phyloP scores from a whole-genome alignment of 2,797 vertebrate species.

The Sebastiscus tertius region DNA sequence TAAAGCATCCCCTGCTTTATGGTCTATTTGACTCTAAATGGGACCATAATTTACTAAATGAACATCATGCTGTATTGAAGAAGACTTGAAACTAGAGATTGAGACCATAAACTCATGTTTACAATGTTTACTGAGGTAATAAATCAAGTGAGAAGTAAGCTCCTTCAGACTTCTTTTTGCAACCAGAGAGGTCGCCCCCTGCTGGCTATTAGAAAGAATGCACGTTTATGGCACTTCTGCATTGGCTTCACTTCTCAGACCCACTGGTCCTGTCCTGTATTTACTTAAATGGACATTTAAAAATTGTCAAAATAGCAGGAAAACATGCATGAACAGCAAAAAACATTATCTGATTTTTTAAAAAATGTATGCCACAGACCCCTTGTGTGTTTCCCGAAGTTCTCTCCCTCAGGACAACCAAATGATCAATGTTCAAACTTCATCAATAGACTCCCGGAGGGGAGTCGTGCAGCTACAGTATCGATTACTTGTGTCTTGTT shows the following conservation, averaged over 20 bases:
- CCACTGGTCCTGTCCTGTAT: not conserved
- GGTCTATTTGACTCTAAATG: too few species aligned
- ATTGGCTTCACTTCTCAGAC: too few species aligned
- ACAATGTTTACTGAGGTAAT: too few species aligned
- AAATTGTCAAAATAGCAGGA: not conserved
- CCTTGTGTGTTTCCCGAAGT: not conserved
- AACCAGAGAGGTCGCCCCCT: too few species aligned
- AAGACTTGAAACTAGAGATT: too few species aligned
- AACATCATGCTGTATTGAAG: too few species aligned
- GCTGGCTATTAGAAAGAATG: too few species aligned
- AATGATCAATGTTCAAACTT: slow-evolving; percentile 51
- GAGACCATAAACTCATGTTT: too few species aligned
- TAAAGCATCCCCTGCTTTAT: too few species aligned
- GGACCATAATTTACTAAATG: too few species aligned
- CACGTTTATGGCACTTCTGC: rapidly evolving
- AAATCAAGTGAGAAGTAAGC: too few species aligned
- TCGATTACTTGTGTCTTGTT: slow-evolving; percentile 68
- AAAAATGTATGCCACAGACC: not conserved
- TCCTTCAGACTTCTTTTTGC: rapidly evolving
- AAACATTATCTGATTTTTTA: not conserved
- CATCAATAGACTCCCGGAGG: slow-evolving; percentile 49
- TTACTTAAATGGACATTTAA: not conserved
- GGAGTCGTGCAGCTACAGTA: slow-evolving; percentile 25
- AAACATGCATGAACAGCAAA: not conserved
- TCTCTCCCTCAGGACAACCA: slow-evolving; percentile 25